Base-by-base conservation (phyloP, 1,140 invertebrate species). In the Cepaea nemoralis region DNA sequence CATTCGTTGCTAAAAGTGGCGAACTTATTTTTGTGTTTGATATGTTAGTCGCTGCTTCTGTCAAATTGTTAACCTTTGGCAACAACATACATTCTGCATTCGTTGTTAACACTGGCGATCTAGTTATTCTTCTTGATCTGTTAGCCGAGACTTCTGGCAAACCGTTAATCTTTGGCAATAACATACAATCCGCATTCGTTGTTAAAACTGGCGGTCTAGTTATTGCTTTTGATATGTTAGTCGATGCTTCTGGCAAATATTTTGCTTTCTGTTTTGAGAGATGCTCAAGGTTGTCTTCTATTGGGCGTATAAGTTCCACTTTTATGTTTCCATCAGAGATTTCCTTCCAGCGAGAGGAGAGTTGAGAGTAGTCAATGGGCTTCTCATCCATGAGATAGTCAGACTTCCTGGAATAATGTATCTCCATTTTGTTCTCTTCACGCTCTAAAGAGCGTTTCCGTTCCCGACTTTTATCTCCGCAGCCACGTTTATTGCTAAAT, bases 101-200 rank as follows among this genome's bases (percentile, higher is more conserved):
- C n/a, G n/a, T n/a, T n/a, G n/a, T n/a, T n/a, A n/a, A n/a, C n/a
- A n/a, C n/a, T n/a, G n/a, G n/a, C n/a, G n/a, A n/a, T n/a, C n/a
- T n/a, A n/a, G n/a, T n/a, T n/a, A n/a, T n/a, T n/a, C n/a, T n/a
- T n/a, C n/a, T n/a, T n/a, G n/a, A n/a, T n/a, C n/a, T n/a, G n/a
- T n/a, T n/a, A n/a, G n/a, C n/a, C n/a, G n/a, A n/a, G n/a, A n/a
- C n/a, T n/a, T n/a, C n/a, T n/a, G n/a, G n/a, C n/a, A n/a, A n/a
- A n/a, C 63, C 31, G 39, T 78, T 66, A 63, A 78, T 78, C 63
- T 67, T 69, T 5, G 77, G 77, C 1, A 66, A 78, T 2, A 78
- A 66, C 45, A 78, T 78, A 35, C 69, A 78, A 27, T 78, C 77
- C 27, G 42, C 69, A 33, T 78, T 67, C 10, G 35, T 37, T 19